A percentile compares a stretch with the other conserved stretches of the same genome.
Evolutionary conservation across 2,113 vertebrate genomes (phyloP).

Genomic region (Odocoileus virginianus): DNA sequence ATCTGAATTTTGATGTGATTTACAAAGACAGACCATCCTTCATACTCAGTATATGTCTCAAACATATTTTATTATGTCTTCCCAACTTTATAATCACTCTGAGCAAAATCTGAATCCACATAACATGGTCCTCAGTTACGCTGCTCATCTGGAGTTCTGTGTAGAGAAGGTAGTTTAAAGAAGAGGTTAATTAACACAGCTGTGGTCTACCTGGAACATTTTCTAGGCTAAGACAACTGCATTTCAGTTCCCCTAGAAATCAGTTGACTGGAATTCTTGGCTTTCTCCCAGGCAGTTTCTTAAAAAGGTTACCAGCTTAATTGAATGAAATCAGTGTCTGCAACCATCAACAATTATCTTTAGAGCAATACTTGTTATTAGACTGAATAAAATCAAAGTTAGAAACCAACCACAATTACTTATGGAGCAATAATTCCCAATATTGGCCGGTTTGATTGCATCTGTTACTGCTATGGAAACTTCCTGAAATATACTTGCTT

Average conservation of each 20-base stretch:
- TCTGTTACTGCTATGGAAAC: neutral
- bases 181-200: slow-evolving; percentile 62
- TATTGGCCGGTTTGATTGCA: neutral
- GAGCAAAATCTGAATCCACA: slow-evolving; percentile 46
- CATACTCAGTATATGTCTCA: neutral
- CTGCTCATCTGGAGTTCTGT: slow-evolving; percentile 26
- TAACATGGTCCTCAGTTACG: neutral
- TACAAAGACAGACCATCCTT: neutral
- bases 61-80: slow-evolving; percentile 30
- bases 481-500: slow-evolving; percentile 23
- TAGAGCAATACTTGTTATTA: slow-evolving; percentile 61
- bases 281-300: slow-evolving; percentile 61
- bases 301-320: slow-evolving; percentile 71
- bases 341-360: slow-evolving; percentile 65
- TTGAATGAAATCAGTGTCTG: slow-evolving; percentile 66
- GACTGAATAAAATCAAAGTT: slow-evolving; percentile 58
- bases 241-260: slow-evolving; percentile 51
- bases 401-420: slow-evolving; percentile 43
- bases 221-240: slow-evolving; percentile 49
- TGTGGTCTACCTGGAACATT: slow-evolving; percentile 56
- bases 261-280: slow-evolving; percentile 61
- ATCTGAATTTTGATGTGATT: slow-evolving; percentile 21
- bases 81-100: slow-evolving; percentile 21
- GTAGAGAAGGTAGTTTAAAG: slow-evolving; percentile 22
- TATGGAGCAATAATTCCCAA: neutral